Conservation (phyloP, 2,113 vertebrate species). For the Clarias magur region DNA sequence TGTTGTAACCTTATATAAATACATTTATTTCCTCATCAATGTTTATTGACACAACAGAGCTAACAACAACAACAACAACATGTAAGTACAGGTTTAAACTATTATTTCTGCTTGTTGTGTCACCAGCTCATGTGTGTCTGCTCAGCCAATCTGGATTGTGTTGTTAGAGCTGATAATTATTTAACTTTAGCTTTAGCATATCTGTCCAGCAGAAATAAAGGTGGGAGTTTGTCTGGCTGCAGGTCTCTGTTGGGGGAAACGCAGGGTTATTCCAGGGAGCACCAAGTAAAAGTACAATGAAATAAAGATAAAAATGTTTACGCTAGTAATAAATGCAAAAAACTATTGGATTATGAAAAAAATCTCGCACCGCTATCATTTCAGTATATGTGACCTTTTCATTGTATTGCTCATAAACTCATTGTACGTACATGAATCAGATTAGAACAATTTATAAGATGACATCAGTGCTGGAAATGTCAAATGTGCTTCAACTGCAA, state of each 20-base stretch:
- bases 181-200: not conserved
- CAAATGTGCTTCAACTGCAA: no score
- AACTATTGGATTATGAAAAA: not conserved
- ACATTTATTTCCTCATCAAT: not conserved
- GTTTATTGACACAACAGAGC: not conserved
- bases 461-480: no score
- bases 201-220: not conserved
- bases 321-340: not conserved
- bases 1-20: not conserved
- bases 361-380: no score
- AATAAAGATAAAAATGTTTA: not conserved
- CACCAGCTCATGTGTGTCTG: no score
- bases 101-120: not conserved
- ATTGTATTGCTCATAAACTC: no score
- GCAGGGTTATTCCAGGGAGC: not conserved
- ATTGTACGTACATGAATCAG: no score
- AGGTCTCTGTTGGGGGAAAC: not conserved
- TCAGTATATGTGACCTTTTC: no score
- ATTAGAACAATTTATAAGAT: no score
- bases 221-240: not conserved
- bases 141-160: not conserved
- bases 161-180: not conserved
- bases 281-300: not conserved
- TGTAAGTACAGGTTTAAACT: not conserved
- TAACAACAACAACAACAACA: not conserved